Conservation (phyloP, 2,113 vertebrate genomes). For the Natator depressus region DNA sequence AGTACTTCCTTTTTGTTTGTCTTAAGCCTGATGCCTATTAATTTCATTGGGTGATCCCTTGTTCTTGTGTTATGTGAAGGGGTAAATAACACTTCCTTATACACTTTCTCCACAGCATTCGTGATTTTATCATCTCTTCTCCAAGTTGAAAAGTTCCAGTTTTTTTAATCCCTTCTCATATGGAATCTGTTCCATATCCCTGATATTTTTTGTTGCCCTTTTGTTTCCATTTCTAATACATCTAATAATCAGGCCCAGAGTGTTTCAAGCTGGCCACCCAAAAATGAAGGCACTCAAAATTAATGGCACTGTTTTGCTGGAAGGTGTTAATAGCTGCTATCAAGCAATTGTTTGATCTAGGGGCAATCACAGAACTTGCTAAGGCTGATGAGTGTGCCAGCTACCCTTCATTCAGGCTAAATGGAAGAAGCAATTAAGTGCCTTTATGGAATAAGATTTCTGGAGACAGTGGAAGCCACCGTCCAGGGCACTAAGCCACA, state of each 20-base stretch:
- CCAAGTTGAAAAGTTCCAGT: too few relatives aligned
- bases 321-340: constrained; percentile 5
- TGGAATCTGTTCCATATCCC: too few relatives aligned
- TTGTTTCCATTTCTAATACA: too few relatives aligned
- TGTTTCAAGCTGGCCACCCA: not conserved
- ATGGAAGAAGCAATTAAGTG: not conserved
- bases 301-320: not conserved
- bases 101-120: too few relatives aligned
- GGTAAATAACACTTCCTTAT: too few relatives aligned
- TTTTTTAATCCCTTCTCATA: too few relatives aligned
- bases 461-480: not conserved
- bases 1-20: not conserved
- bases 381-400: not conserved
- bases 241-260: not conserved
- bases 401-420: too few relatives aligned
- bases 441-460: not conserved
- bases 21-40: not conserved
- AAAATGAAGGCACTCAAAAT: constrained; percentile 9
- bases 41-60: not conserved
- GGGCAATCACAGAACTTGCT: not conserved
- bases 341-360: constrained; percentile 2
- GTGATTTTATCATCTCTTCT: too few relatives aligned
- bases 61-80: not conserved
- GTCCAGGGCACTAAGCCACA: not conserved
- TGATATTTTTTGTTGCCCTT: too few relatives aligned